Base-by-base conservation (phyloP, 64 coral and sea anemone species). In the Montipora capricornis region DNA sequence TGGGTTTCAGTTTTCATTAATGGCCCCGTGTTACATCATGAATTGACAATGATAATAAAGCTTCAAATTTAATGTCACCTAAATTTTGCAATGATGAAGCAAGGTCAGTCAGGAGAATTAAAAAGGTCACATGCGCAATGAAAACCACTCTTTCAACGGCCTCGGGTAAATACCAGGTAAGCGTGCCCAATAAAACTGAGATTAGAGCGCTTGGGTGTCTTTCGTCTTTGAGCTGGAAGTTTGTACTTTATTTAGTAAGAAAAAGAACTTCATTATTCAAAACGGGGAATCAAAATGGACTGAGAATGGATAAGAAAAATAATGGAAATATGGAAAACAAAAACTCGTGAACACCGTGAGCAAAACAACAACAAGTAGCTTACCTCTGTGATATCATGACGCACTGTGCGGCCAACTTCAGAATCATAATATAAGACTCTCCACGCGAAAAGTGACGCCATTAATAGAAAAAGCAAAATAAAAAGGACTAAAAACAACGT, bases 361-460 rank as follows among this genome's bases (percentile, higher is more conserved):
- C 13, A 3, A 15, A 37, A 46, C 47, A 84, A 13, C 50, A 20
- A 52, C 19, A 3, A 49, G 44, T 19, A 70, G 16, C 6, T 48
- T 86, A 86, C 82, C 64, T 86, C 37, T 86, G 44, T 20, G 82
- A 73, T 70, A 73, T 47, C 15, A 51, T 13, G 9, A 17, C 8
- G 58, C 37, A 9, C 61, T 66, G 15, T 44, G 15, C 53, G 6
- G 53, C 16, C 55, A 48, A 37, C 59, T 48, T 84, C 19, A 11
- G 10, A 11, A 71, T 20, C 47, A 59, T 77, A 91, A 74, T 44
- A 97, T 4, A 89, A 55, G 45, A 85, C 77, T 50, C 96, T 86
- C 96, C 96, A 97, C 0, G 94, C 80, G 68, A 94, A 94, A 29
- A 97, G 69, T 14, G 89, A 89, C 8, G 96, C 89, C 96, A 97